Conservation (phyloP, 2,113 vertebrate species). For the Mormyrus iriodes region DNA sequence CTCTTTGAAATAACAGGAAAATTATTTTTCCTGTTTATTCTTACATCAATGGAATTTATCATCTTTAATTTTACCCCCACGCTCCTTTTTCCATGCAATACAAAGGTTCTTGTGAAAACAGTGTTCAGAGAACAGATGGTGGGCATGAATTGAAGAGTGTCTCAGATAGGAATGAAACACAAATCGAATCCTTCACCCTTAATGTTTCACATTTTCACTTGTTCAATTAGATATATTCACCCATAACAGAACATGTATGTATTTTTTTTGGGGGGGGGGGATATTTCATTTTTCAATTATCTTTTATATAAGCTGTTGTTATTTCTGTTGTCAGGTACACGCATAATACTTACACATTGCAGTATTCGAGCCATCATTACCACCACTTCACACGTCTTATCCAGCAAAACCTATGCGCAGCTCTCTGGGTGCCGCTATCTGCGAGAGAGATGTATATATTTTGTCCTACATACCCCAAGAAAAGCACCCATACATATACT, state of each 20-base stretch:
- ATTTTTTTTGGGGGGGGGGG: not conserved
- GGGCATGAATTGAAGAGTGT: constrained; percentile 28
- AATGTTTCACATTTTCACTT: not conserved
- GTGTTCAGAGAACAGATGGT: constrained; percentile 33
- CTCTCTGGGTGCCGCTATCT: constrained; percentile 13
- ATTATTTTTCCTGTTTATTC: constrained; percentile 40
- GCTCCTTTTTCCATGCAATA: constrained; percentile 26
- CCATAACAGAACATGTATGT: not conserved
- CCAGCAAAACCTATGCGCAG: not conserved
- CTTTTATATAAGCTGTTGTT: not conserved
- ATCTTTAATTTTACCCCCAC: constrained; percentile 16
- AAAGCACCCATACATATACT: constrained; percentile 21
- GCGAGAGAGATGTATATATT: constrained; percentile 4
- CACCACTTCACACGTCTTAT: constrained; percentile 19
- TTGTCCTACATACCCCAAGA: constrained; percentile 14
- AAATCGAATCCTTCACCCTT: constrained; percentile 25
- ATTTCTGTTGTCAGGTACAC: not conserved
- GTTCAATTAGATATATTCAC: constrained; percentile 20
- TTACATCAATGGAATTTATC: not conserved
- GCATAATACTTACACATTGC: not conserved
- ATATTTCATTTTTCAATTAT: not conserved
- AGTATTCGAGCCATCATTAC: constrained; percentile 30
- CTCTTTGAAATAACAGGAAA: constrained; percentile 30
- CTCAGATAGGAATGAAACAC: constrained; percentile 18
- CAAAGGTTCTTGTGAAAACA: constrained; percentile 30